Evolutionary conservation across 2,888 invertebrate genomes (phyloP).

Genomic region (Eutolmus rufibarbis): DNA sequence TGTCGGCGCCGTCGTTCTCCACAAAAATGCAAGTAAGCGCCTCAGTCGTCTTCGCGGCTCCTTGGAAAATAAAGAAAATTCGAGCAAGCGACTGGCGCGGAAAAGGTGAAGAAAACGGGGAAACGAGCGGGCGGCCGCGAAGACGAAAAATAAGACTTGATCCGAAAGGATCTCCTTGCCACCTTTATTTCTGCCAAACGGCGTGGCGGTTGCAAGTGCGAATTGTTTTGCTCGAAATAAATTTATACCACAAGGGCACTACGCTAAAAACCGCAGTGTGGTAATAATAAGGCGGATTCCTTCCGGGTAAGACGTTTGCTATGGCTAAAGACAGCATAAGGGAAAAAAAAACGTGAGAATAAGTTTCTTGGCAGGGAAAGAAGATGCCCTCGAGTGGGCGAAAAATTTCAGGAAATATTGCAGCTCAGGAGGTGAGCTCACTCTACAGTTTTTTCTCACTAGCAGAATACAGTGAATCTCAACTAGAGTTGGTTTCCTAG

Average conservation of each 20-base stretch:
- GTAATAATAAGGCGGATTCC: neutral
- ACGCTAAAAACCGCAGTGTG: neutral
- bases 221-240: constrained; percentile 20
- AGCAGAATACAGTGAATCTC: too few species aligned
- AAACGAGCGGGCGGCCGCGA: neutral
- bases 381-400: neutral
- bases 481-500: too few species aligned
- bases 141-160: neutral
- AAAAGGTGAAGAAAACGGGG: neutral
- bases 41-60: neutral
- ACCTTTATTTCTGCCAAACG: neutral
- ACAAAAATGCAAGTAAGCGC: constrained; percentile 7
- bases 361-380: neutral
- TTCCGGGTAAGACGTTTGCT: constrained; percentile 8
- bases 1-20: neutral
- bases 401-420: neutral
- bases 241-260: neutral
- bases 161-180: neutral
- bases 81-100: neutral
- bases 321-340: neutral
- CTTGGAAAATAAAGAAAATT: neutral
- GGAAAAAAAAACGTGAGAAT: neutral
- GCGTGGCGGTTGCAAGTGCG: neutral
- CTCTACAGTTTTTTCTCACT: too few species aligned
- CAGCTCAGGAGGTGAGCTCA: neutral